A percentile compares a stretch with the other conserved stretches of the same genome.
Conservation (phyloP, 2,888 invertebrate genomes). For the Limnephilus rhombicus region DNA sequence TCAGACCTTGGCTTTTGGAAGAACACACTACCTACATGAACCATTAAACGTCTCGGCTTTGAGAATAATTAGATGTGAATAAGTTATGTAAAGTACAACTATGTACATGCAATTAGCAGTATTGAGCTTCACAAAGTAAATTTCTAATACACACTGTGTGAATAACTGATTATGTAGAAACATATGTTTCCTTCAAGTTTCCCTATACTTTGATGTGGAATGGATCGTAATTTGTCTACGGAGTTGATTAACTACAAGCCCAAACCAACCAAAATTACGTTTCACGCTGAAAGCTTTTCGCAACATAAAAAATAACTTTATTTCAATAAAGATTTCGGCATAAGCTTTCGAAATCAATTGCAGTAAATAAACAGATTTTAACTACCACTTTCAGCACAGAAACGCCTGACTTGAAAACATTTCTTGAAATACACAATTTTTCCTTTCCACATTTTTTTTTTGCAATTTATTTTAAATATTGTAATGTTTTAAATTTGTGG, state of each 20-base stretch:
- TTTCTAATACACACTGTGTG: background rate
- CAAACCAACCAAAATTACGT: background rate
- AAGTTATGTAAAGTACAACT: background rate
- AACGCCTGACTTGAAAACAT: too few species aligned
- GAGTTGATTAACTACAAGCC: background rate
- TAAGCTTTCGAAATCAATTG: background rate
- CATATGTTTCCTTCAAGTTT: background rate
- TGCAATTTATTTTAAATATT: background rate
- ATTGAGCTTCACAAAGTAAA: background rate
- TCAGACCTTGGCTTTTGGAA: constrained; percentile 7
- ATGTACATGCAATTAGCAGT: background rate
- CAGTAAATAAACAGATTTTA: background rate
- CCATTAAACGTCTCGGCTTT: background rate
- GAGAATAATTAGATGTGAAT: background rate
- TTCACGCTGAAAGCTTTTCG: background rate
- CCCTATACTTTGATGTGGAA: background rate
- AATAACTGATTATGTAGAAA: background rate
- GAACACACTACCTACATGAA: constrained; percentile 6
- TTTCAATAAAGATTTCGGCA: background rate
- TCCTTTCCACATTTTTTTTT: background rate
- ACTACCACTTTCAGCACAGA: too few species aligned
- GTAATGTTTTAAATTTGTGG: background rate
- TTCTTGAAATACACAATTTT: background rate
- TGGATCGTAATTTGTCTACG: background rate
- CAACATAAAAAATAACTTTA: background rate